Evolutionary conservation across 23 tunicate species (phyloP), one percentile per base, ranked within the genome.

Genomic region (Diplosoma virens): DNA sequence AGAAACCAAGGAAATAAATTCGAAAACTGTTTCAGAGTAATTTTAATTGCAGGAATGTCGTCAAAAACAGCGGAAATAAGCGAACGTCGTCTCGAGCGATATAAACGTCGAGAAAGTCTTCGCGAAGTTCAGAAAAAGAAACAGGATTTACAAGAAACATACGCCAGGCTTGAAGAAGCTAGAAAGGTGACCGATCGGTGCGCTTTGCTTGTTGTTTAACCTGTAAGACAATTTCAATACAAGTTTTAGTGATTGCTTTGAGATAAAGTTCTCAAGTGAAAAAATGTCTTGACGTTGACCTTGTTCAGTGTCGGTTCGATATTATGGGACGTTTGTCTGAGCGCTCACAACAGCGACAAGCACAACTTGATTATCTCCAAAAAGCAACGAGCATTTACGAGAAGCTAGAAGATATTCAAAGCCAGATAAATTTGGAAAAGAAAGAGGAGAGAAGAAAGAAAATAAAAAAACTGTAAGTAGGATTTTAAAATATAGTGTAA

Each of bases 361-460:
- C 65, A 16, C 78, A 73, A 59, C 71, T 82, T 76, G 74, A 48
- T 22, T 25, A 33, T 27, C 30, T 89, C 59, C 37, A 45, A 23
- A 77, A 77, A 41, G 82, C 82, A 83, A 87, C 78, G 34, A 73
- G 71, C 48, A 81, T 89, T 5, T 89, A 89, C 64, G 96, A 89
- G 16, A 70, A 68, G 47, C 59, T 89, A 24, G 89, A 89, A 52
- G 63, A 88, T 3, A 64, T 89, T 11, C 87, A 82, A 30, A 26
- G 48, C 37, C 72, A 82, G 67, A 68, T 30, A 18, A 59, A 81
- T 26, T 50, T 67, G 24, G 31, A 14, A 14, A 67, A 52, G 25
- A 67, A 80, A 53, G 77, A 67, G 11, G 84, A 80, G 55, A 48
- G 84, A 53, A 68, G 68, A 36, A 68, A 67, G 30, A 33, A 58